These are phyloP conservation scores for Alaudala cheleensis DNA, from an alignment of 2,113 vertebrate species.

Conservation along the genomic window DNA sequence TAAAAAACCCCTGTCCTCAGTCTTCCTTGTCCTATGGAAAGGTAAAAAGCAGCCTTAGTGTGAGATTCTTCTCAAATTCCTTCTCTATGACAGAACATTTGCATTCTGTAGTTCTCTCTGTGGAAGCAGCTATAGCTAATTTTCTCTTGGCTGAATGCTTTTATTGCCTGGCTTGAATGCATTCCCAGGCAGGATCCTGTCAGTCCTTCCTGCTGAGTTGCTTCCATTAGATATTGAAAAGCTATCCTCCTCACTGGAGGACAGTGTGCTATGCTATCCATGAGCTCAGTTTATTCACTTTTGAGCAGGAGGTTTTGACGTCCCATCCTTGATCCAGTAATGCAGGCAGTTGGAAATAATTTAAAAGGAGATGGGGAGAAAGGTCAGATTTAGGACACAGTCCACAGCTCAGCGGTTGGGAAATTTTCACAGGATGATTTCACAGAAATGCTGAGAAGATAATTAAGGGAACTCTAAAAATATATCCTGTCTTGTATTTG, in stretches of 20 bases:
- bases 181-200: conserved; percentile 17
- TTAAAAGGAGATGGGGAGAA: not conserved
- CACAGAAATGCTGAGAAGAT: not conserved
- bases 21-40: not conserved
- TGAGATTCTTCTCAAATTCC: not conserved
- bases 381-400: conserved; percentile 19
- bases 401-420: not conserved
- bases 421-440: not conserved
- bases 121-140: conserved; percentile 5
- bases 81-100: not conserved
- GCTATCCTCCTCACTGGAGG: not conserved
- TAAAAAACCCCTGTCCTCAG: not conserved
- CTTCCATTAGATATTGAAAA: conserved; percentile 24
- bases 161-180: not conserved
- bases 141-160: conserved; percentile 39
- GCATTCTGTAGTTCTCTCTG: not conserved
- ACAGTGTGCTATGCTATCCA: not conserved
- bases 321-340: not conserved
- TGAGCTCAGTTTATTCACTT: not conserved
- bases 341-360: not conserved
- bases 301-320: not conserved
- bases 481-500: not conserved
- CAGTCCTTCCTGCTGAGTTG: conserved; percentile 40
- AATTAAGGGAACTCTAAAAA: not conserved
- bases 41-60: not conserved